Conservation (phyloP, 2,113 vertebrate species). For the Eonycteris spelaea region DNA sequence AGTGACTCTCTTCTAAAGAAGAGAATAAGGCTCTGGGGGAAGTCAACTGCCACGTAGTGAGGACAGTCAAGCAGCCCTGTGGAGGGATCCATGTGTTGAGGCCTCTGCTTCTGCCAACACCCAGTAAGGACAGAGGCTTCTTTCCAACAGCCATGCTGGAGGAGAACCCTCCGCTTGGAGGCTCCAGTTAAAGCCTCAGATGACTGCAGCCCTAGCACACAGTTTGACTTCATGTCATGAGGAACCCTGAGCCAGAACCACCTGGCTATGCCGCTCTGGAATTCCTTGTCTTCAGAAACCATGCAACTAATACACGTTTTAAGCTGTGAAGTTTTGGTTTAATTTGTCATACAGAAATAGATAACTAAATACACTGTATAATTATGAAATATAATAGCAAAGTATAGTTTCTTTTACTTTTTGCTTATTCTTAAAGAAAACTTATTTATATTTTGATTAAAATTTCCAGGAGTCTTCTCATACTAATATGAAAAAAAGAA, state of each 20-base stretch:
- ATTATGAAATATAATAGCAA: background rate
- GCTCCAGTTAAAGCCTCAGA: background rate
- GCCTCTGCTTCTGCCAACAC: background rate
- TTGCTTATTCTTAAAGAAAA: background rate
- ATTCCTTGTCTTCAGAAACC: background rate
- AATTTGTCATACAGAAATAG: background rate
- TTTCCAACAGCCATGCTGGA: background rate
- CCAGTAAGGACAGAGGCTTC: background rate
- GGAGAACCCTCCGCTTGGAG: background rate
- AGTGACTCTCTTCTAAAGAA: background rate
- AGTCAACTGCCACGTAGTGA: background rate
- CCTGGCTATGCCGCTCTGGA: no score
- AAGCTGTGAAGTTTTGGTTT: background rate
- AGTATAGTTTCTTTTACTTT: constrained; percentile 1
- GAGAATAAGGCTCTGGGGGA: background rate
- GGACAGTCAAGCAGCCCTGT: background rate
- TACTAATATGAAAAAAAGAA: constrained; percentile 4
- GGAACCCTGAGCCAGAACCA: background rate
- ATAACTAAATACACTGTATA: background rate
- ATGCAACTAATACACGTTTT: background rate
- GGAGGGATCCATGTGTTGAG: background rate
- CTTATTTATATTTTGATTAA: constrained; percentile 30
- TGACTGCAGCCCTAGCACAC: background rate
- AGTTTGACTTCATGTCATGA: background rate
- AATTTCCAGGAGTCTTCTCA: background rate